Conservation (phyloP, 23 tunicate genomes). For the Halocynthia roretzi region DNA sequence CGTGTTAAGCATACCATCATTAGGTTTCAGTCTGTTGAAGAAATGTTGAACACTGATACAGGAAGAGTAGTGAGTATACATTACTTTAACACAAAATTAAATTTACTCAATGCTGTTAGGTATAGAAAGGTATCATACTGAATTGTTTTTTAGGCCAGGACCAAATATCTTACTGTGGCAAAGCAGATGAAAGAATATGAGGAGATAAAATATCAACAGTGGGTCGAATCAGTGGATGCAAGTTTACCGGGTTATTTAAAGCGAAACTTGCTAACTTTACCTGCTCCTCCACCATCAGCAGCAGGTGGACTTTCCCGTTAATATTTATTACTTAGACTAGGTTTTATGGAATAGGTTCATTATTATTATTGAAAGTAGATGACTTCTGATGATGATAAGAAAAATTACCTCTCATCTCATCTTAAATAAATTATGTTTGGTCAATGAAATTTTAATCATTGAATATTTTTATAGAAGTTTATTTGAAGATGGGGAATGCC, state of each 20-base stretch:
- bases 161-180: constrained; percentile 61
- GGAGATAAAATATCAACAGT: constrained; percentile 57
- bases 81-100: background rate
- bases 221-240: constrained; percentile 66
- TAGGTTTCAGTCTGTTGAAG: constrained; percentile 79
- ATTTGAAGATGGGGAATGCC: too few relatives aligned
- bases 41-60: constrained; percentile 80
- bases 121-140: too few relatives aligned
- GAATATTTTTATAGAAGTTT: too few relatives aligned
- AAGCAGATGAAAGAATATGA: constrained; percentile 91
- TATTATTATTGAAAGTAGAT: too few relatives aligned
- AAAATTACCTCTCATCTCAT: background rate
- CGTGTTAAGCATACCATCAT: constrained; percentile 93
- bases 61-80: constrained; percentile 69
- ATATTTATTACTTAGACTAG: too few relatives aligned
- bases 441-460: too few relatives aligned
- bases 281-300: constrained; percentile 32
- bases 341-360: too few relatives aligned
- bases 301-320: too few relatives aligned
- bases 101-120: too few relatives aligned
- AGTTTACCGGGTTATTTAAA: constrained; percentile 61
- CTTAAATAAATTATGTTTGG: constrained; percentile 2
- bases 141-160: constrained; percentile 46
- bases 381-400: too few relatives aligned
- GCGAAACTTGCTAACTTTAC: constrained; percentile 46